Evolutionary conservation across 1,140 invertebrate genomes (phyloP).

Genomic region (Aphis gossypii): DNA sequence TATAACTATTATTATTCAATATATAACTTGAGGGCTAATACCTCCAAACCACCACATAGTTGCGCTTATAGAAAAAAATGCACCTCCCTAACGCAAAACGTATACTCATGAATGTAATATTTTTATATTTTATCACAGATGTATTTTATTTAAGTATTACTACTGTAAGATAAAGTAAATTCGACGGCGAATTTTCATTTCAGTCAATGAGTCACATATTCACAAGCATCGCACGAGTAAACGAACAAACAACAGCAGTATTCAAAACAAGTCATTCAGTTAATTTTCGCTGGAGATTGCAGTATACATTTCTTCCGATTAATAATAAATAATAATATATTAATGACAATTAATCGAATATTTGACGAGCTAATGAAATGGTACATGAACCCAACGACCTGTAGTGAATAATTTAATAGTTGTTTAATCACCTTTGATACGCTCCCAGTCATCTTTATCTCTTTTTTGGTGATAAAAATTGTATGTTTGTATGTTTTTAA

Average conservation of each 20-base stretch:
- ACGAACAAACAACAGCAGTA: neutral
- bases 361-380: neutral
- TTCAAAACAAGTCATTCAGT: slow-evolving; percentile 1
- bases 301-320: neutral
- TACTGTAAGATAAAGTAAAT: neutral
- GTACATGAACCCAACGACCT: neutral
- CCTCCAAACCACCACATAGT: no score
- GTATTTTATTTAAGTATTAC: no score
- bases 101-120: neutral
- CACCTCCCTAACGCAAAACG: neutral
- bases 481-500: neutral
- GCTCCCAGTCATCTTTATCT: neutral
- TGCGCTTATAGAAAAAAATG: no score
- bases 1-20: neutral
- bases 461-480: neutral
- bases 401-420: neutral
- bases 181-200: neutral
- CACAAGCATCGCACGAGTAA: neutral
- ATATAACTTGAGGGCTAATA: neutral
- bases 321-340: neutral
- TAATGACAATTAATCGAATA: neutral
- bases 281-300: neutral
- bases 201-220: neutral
- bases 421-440: slow-evolving; percentile 3
- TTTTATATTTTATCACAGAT: neutral